phyloP scores from a whole-genome alignment of 92 coral and sea anemone species.

The Ricordea florida region DNA sequence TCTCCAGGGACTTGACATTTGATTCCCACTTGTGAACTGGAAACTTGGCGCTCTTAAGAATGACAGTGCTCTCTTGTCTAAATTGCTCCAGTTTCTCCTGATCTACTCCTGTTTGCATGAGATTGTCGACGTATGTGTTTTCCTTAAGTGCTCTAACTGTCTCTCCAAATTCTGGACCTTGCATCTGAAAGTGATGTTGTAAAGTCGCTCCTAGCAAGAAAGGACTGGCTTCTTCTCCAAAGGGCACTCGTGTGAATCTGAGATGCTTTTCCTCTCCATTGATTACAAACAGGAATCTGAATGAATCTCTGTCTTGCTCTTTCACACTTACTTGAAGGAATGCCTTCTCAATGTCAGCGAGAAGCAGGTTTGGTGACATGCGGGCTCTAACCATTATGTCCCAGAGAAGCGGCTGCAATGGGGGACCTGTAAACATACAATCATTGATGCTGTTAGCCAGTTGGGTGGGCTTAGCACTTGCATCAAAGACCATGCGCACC shows the following conservation, averaged over 20 bases:
- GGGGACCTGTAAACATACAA: conserved; percentile 54
- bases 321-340: conserved; percentile 44
- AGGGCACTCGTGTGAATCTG: conserved; percentile 51
- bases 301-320: conserved; percentile 54
- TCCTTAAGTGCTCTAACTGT: conserved; percentile 20
- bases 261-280: conserved; percentile 37
- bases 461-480: too few relatives aligned
- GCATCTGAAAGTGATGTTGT: conserved; percentile 23
- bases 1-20: conserved; percentile 2
- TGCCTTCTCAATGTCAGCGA: conserved; percentile 53
- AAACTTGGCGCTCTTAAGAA: conserved; percentile 42
- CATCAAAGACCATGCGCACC: conserved; percentile 54
- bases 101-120: conserved; percentile 5
- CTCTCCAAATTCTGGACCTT: not conserved
- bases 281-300: conserved; percentile 53
- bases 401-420: conserved; percentile 59
- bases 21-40: too few relatives aligned
- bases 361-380: conserved; percentile 42
- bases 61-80: conserved; percentile 18
- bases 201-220: conserved; percentile 42
- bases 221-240: conserved; percentile 62
- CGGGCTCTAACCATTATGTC: conserved; percentile 53
- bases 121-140: too few relatives aligned
- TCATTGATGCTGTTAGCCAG: too few relatives aligned
- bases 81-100: conserved; percentile 14